A percentile compares a stretch with the other conserved stretches of the same genome.
Evolutionary conservation across 2,113 vertebrate species (phyloP).

Genomic region (Myanophis thanlyinensis): DNA sequence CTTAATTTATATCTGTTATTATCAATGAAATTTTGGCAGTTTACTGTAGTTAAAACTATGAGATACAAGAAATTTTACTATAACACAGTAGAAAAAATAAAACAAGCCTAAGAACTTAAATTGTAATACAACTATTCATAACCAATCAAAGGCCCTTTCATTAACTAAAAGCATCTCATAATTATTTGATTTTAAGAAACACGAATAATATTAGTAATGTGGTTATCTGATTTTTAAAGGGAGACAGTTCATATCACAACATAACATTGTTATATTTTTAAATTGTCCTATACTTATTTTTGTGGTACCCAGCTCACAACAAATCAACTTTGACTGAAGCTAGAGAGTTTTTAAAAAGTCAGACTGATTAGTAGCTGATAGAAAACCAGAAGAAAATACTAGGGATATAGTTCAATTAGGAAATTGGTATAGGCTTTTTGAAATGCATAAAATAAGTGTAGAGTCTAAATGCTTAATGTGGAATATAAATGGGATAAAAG

Average conservation of each 20-base stretch:
- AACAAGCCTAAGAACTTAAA: not conserved
- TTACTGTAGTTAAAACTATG: not conserved
- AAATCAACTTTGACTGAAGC: not conserved
- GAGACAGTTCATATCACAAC: not conserved
- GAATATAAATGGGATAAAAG: not conserved
- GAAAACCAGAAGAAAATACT: slow-evolving; percentile 1
- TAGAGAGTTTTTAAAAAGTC: not conserved
- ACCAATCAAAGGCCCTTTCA: not conserved
- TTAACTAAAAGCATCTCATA: not conserved
- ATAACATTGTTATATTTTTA: not conserved
- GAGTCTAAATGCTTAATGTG: not conserved
- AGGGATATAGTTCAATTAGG: not conserved
- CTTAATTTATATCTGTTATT: not conserved
- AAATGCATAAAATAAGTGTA: not conserved
- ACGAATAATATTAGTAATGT: not conserved
- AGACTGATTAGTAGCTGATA: not conserved
- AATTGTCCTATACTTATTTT: not conserved
- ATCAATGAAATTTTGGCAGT: not conserved
- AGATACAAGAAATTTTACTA: not conserved
- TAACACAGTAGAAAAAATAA: not conserved
- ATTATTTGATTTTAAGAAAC: not conserved
- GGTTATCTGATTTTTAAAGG: not conserved
- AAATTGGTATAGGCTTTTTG: slow-evolving; percentile 9
- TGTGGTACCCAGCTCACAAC: not conserved
- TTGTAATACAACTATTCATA: not conserved